Percentiles rank a stretch among this genome's conserved stretches.
Evolutionary conservation across 2,888 invertebrate genomes (phyloP).

Genomic region (Melinopterus prodromus): DNA sequence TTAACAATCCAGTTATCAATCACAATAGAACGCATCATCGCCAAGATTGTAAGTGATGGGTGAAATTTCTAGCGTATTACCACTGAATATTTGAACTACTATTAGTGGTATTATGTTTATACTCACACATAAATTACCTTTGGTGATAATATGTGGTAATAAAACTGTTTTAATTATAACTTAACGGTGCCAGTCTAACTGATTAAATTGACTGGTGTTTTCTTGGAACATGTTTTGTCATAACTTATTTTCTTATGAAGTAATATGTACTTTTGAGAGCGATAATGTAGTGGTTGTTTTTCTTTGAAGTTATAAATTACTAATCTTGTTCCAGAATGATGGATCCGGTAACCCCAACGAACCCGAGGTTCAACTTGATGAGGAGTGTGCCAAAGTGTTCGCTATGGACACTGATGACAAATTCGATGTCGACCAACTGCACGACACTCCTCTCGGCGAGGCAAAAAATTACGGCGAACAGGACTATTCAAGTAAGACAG

Average conservation of each 20-base stretch:
- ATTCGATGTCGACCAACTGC: conserved; percentile 66
- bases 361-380: conserved; percentile 78
- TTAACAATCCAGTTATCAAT: background rate
- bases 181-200: no score
- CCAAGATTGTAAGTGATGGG: background rate
- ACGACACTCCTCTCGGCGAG: conserved; percentile 51
- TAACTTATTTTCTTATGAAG: background rate
- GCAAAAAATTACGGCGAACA: conserved; percentile 59
- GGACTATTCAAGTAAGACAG: conserved; percentile 59
- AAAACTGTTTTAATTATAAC: no score
- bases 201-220: background rate
- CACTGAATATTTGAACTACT: no score
- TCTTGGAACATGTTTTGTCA: background rate
- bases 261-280: background rate
- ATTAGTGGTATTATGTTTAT: no score
- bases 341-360: conserved; percentile 52
- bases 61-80: background rate
- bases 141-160: no score
- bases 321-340: conserved; percentile 53
- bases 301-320: conserved; percentile 26
- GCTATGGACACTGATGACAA: conserved; percentile 70
- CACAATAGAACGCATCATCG: background rate
- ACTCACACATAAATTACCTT: no score
- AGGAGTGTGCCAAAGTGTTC: conserved; percentile 90
- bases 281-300: conserved; percentile 6